Base-by-base conservation (phyloP, 1,140 invertebrate species). In the Drosophila prosaltans region DNA sequence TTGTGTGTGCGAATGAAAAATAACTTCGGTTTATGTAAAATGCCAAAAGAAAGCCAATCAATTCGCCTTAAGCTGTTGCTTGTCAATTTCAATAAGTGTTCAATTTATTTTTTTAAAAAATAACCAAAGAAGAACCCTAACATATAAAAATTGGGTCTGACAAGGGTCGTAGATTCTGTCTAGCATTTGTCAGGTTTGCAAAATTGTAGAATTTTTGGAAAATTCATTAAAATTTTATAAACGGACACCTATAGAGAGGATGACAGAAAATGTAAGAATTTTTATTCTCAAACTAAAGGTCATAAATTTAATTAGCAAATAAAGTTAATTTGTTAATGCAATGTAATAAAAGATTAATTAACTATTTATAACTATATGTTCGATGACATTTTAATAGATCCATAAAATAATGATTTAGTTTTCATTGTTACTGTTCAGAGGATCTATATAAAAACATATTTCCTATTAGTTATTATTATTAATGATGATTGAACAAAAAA, bases 11-110 rank as follows among this genome's bases (percentile, higher is more conserved):
- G 16, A 5, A 36, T 26, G 10, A 10, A 48, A 41, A 59, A 39
- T 16, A 39, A 11, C n/a, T 40, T 59, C 10, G 28, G 57, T 36
- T 59, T 59, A 24, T 59, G 2, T 59, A 40, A 59, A 59, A 45
- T 43, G 41, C 10, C 32, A 63, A 59, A 61, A 9, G 11, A 58
- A 74, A 67, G 73, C 43, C 70, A 85, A 86, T 86, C 76, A 83
- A 86, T 80, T 88, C 88, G 30, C 39, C 45, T 65, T 5, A 39
- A 55, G 61, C 57, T 59, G 48, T n/a, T 43, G 55, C 61, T 72
- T 86, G 80, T 83, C 82, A 86, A 77, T 86, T 88, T 65, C 76
- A 77, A 80, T 82, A 69, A 76, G 69, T 61, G 30, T 57, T 51
- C 45, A 51, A 51, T 51, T 51, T 51, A 51, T 48, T 48, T 24